These are phyloP conservation scores for Ceratotherium simum DNA, from an alignment of 2,113 vertebrate species.

Conservation along the genomic window DNA sequence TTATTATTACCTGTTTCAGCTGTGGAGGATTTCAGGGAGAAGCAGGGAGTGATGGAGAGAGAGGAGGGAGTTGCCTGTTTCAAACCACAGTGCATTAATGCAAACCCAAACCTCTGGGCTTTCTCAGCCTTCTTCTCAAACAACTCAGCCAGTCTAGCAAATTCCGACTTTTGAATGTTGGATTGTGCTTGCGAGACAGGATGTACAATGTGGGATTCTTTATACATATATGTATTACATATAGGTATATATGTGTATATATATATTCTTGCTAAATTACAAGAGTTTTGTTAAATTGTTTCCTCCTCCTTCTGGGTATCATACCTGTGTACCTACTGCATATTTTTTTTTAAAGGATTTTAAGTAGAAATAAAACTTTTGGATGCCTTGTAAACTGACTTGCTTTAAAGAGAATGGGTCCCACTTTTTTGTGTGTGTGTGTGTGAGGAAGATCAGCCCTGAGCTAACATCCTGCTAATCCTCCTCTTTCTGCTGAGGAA, in stretches of 20 bases:
- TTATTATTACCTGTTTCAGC: neutral
- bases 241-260: neutral
- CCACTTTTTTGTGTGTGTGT: neutral
- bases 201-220: neutral
- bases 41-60: fast-evolving
- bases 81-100: neutral
- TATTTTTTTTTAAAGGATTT: neutral
- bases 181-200: neutral
- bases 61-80: neutral
- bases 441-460: too few species aligned
- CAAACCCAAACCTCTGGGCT: neutral
- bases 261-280: neutral
- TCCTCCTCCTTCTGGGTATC: neutral
- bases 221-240: neutral
- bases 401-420: neutral
- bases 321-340: neutral
- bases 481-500: too few species aligned
- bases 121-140: neutral
- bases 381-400: neutral
- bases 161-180: neutral
- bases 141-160: neutral
- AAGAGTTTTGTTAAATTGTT: neutral
- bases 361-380: conserved; percentile 12
- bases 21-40: fast-evolving
- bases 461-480: too few species aligned